Evolutionary conservation across 2,888 invertebrate genomes (phyloP).

Genomic region (Miltochrista miniata): DNA sequence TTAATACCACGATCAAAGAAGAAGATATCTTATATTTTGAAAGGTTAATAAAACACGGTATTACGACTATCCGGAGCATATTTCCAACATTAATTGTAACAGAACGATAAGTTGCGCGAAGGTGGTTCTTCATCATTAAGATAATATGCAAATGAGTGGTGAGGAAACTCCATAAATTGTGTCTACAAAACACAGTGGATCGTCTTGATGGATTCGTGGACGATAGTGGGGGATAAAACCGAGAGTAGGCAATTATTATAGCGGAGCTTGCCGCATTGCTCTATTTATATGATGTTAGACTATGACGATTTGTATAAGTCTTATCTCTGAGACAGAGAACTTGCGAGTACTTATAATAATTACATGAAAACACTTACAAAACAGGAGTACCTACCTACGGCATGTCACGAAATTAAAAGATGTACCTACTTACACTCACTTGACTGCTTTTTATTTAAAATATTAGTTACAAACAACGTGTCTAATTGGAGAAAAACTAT

Average conservation of each 20-base stretch:
- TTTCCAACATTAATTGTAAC: constrained; percentile 75
- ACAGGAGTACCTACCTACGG: too few species aligned
- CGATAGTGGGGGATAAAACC: constrained; percentile 54
- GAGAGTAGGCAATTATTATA: constrained; percentile 42
- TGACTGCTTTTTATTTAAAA: too few species aligned
- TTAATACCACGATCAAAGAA: constrained; percentile 60
- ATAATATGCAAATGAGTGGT: constrained; percentile 70
- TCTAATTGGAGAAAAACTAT: too few species aligned
- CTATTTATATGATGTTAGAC: constrained; percentile 36
- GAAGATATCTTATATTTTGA: constrained; percentile 52
- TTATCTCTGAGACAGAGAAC: neutral
- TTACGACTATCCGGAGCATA: constrained; percentile 57
- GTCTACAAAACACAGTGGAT: constrained; percentile 47
- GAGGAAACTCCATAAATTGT: constrained; percentile 60
- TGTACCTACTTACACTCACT: too few species aligned
- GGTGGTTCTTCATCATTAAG: constrained; percentile 72
- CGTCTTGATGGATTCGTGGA: constrained; percentile 63
- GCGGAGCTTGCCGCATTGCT: constrained; percentile 29
- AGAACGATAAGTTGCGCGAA: constrained; percentile 66
- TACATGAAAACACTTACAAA: too few species aligned
- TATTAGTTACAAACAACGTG: too few species aligned
- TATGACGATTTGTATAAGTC: constrained; percentile 29
- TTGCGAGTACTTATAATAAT: too few species aligned
- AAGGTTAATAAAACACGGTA: constrained; percentile 70
- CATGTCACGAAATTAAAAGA: too few species aligned